These are phyloP conservation scores for Drosophila hawaiiensis DNA, from an alignment of 2,888 invertebrate genomes.

Conservation along the genomic window DNA sequence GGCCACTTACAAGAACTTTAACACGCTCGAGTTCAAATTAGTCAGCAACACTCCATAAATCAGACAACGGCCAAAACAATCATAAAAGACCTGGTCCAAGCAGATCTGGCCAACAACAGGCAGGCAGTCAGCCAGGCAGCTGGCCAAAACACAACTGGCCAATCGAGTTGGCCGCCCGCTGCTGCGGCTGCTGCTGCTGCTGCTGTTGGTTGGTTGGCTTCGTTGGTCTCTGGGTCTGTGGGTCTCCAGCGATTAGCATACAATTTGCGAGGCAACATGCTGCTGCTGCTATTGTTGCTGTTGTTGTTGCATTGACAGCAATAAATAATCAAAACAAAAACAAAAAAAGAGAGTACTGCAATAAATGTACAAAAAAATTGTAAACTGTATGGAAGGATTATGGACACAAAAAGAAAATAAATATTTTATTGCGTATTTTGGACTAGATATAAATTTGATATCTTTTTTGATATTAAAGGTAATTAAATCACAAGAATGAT, in stretches of 20 bases:
- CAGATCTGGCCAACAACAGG: constrained; percentile 8
- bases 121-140: constrained; percentile 2
- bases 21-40: constrained; percentile 72
- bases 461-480: neutral
- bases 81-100: constrained; percentile 37
- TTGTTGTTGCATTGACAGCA: constrained; percentile 57
- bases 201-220: constrained; percentile 11
- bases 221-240: constrained; percentile 15
- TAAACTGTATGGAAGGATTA: constrained; percentile 1
- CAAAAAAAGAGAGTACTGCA: neutral
- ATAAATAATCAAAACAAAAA: constrained; percentile 58
- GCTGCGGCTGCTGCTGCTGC: constrained; percentile 15
- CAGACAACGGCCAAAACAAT: constrained; percentile 63
- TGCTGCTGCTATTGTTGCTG: constrained; percentile 33
- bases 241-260: constrained; percentile 72
- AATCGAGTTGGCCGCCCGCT: constrained; percentile 61
- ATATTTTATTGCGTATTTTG: neutral
- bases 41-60: constrained; percentile 77
- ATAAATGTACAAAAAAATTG: constrained; percentile 30
- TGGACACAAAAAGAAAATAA: neutral
- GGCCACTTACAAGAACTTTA: constrained; percentile 62
- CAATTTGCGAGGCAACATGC: constrained; percentile 65
- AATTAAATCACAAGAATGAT: neutral
- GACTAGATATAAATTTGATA: neutral
- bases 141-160: constrained; percentile 43